phyloP scores from a whole-genome alignment of 2,113 vertebrate species.

The Toxostoma redivivum region DNA sequence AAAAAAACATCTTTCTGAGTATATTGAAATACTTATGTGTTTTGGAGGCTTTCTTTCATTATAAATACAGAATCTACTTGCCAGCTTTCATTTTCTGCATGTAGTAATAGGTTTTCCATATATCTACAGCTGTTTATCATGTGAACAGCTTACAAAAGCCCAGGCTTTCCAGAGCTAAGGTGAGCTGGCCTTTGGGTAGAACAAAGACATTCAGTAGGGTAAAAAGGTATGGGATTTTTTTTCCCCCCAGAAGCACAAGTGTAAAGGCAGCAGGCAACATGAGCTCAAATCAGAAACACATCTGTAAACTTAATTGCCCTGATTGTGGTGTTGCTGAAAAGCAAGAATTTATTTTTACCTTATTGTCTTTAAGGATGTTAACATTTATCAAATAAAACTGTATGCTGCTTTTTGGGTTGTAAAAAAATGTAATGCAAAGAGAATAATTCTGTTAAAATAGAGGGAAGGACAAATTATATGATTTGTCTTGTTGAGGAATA shows the following conservation, averaged over 20 bases:
- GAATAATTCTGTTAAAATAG: not conserved
- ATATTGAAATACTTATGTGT: conserved; percentile 13
- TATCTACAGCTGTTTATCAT: conserved; percentile 63
- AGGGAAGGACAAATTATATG: not conserved
- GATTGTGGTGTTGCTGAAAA: not conserved
- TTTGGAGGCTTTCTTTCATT: conserved; percentile 38
- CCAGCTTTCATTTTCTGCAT: conserved; percentile 31
- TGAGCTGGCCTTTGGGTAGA: conserved; percentile 62
- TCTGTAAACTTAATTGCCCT: conserved; percentile 14
- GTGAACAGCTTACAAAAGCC: conserved; percentile 76
- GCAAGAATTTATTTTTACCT: not conserved
- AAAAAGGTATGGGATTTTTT: not conserved
- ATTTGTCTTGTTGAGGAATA: not conserved
- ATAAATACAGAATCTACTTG: conserved; percentile 29
- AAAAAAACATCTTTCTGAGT: conserved; percentile 23
- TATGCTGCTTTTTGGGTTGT: not conserved
- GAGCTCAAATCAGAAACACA: conserved; percentile 46
- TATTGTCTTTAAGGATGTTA: not conserved
- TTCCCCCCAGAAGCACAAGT: conserved; percentile 44
- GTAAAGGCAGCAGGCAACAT: conserved; percentile 71
- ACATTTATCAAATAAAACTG: not conserved
- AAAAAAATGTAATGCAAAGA: not conserved
- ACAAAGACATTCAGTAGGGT: conserved; percentile 47
- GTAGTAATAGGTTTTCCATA: conserved; percentile 61
- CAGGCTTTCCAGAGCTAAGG: conserved; percentile 67